phyloP scores from a whole-genome alignment of 2,888 invertebrate genomes.

The Salpingus planirostris region DNA sequence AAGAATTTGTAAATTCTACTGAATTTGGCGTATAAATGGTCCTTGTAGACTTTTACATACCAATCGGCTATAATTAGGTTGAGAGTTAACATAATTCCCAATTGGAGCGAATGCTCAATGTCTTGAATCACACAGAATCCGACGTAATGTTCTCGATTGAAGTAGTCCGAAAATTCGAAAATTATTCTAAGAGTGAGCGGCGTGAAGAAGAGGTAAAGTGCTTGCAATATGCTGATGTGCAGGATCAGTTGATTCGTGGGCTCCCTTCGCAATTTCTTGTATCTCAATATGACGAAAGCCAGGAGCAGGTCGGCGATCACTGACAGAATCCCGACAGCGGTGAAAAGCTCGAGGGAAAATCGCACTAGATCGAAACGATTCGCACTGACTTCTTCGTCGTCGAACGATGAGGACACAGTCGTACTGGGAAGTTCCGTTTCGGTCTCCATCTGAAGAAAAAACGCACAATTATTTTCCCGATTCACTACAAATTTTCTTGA shows the following conservation, averaged over 20 bases:
- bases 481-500: too few species aligned
- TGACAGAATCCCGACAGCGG: conserved; percentile 4
- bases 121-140: too few species aligned
- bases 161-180: too few species aligned
- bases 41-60: conserved; percentile 5
- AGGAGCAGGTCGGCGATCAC: conserved; percentile 4
- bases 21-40: conserved; percentile 5
- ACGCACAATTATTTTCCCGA: too few species aligned
- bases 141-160: too few species aligned
- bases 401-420: too few species aligned
- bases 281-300: conserved; percentile 8
- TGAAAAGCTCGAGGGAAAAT: conserved; percentile 7
- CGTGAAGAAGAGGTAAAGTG: conserved; percentile 3
- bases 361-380: too few species aligned
- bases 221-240: conserved; percentile 9
- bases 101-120: too few species aligned
- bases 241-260: conserved; percentile 6
- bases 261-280: conserved; percentile 6
- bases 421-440: too few species aligned
- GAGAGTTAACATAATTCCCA: too few species aligned
- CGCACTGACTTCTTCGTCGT: too few species aligned
- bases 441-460: too few species aligned
- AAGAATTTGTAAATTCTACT: conserved; percentile 5
- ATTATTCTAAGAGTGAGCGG: conserved; percentile 4
- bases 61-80: conserved; percentile 5